Conservation (phyloP, 2,888 invertebrate genomes). For the Salticus scenicus region DNA sequence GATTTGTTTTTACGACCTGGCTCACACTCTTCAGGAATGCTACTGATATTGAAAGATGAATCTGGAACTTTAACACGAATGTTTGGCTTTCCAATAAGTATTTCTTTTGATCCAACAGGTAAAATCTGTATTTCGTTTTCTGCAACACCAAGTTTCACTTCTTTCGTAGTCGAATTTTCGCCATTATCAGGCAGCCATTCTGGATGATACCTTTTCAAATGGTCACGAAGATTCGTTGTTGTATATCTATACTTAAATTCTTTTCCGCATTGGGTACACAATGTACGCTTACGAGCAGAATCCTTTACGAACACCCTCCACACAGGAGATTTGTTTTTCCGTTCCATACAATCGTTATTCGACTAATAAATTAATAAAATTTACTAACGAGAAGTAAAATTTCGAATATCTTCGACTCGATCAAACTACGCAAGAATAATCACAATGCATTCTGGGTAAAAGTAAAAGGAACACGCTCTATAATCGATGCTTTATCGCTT, state of each 20-base stretch:
- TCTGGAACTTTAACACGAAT: too few relatives aligned
- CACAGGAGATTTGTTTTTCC: background rate
- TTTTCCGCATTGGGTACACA: background rate
- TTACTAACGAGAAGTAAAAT: slow-evolving; percentile 12
- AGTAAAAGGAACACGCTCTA: background rate
- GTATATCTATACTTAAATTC: slow-evolving; percentile 15
- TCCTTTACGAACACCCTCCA: background rate
- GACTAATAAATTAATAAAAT: background rate
- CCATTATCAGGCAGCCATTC: background rate
- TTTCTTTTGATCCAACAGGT: too few relatives aligned
- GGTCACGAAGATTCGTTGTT: background rate
- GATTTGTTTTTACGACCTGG: background rate
- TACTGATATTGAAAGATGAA: background rate
- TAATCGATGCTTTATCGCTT: background rate
- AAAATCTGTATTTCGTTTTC: too few relatives aligned
- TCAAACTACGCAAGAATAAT: background rate
- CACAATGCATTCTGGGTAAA: background rate
- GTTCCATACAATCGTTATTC: background rate
- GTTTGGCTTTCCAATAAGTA: too few relatives aligned
- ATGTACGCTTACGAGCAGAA: background rate
- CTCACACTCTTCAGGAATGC: background rate
- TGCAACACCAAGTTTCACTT: background rate
- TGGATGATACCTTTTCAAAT: slow-evolving; percentile 15
- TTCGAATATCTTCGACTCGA: slow-evolving; percentile 8
- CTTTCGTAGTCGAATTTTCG: background rate